A percentile compares a stretch with the other conserved stretches of the same genome.
These are phyloP conservation scores for Onchidella celtica DNA, from an alignment of 2,888 invertebrate species.

Conservation along the genomic window DNA sequence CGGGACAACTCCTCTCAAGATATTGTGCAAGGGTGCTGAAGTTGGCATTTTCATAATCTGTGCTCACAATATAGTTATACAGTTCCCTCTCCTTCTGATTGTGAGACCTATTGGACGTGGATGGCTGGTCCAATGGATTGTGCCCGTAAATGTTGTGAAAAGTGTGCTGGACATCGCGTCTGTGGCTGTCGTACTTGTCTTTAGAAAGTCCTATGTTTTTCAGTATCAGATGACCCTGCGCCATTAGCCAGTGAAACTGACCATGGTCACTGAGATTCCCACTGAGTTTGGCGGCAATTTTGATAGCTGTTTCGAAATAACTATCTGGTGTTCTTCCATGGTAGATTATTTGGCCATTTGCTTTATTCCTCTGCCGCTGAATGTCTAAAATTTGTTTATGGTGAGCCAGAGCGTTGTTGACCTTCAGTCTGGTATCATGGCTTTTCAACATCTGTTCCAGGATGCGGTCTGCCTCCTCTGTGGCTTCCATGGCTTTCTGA, in stretches of 20 bases:
- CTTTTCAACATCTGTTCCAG: background rate
- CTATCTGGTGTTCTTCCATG: background rate
- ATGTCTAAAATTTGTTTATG: background rate
- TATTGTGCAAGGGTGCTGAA: no score
- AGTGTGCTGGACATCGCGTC: background rate
- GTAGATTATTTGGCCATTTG: no score
- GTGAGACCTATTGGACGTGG: no score
- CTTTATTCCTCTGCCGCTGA: background rate
- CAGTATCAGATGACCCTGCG: background rate
- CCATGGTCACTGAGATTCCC: background rate
- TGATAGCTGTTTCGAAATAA: background rate
- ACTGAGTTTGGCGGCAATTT: background rate
- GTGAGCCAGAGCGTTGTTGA: conserved; percentile 11
- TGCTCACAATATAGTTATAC: no score
- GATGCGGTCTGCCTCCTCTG: background rate
- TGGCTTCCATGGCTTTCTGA: background rate
- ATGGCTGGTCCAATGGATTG: no score
- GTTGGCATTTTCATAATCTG: no score
- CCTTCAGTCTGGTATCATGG: conserved; percentile 1
- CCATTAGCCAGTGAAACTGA: background rate
- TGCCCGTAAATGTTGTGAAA: no score
- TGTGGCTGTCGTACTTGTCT: background rate
- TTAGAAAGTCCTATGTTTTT: background rate
- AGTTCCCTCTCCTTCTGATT: no score
- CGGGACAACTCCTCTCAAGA: no score